Conservation (phyloP, 2,888 invertebrate genomes). For the Epistrophella euchroma region DNA sequence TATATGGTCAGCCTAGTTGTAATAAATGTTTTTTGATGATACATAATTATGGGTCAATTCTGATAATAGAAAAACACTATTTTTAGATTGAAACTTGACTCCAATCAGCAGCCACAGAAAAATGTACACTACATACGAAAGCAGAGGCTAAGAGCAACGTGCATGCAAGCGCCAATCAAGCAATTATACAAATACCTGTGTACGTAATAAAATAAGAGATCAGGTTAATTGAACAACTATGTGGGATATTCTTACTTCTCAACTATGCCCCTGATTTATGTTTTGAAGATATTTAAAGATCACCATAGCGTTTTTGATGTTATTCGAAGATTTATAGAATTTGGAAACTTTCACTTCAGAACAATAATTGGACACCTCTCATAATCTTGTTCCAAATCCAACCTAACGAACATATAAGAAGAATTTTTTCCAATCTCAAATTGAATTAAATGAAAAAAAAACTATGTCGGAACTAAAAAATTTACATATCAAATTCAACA, state of each 20-base stretch:
- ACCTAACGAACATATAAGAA: no score
- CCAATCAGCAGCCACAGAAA: slow-evolving; percentile 16
- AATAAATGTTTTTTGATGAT: no score
- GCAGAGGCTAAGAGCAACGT: slow-evolving; percentile 1
- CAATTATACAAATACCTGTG: background rate
- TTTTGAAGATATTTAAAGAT: no score
- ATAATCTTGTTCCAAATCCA: no score
- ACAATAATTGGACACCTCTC: no score
- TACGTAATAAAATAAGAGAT: slow-evolving; percentile 4
- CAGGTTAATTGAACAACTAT: background rate
- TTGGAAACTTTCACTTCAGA: no score
- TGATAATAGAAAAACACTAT: background rate
- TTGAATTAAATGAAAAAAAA: no score
- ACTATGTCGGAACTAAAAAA: no score
- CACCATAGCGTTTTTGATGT: background rate
- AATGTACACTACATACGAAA: background rate
- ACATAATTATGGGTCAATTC: no score
- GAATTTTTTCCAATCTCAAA: no score
- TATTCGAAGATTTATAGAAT: background rate
- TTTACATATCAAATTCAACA: no score
- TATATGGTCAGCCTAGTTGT: no score
- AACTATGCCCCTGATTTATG: background rate
- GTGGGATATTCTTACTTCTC: background rate
- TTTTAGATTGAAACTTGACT: background rate
- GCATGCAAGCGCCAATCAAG: background rate